Evolutionary conservation across 1,140 invertebrate genomes (phyloP).

Genomic region (Sycobia sp.): DNA sequence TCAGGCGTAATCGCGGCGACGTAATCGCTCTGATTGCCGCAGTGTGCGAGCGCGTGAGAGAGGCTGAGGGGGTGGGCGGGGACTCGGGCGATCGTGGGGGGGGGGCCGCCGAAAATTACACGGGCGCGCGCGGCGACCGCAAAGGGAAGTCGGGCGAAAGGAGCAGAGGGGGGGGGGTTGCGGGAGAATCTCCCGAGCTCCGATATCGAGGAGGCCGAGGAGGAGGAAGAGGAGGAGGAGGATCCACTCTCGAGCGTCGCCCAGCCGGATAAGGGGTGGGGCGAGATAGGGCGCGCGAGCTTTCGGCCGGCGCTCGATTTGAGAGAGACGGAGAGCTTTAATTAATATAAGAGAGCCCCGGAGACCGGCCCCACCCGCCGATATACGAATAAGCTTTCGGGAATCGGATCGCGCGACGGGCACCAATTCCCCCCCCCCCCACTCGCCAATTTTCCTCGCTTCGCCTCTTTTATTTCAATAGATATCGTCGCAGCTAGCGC

Average conservation of each 20-base stretch:
- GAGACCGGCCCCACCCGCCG: background rate
- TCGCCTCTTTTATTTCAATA: background rate
- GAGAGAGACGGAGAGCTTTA: slow-evolving; percentile 15
- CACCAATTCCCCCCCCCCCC: slow-evolving; percentile 4
- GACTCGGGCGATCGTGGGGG: slow-evolving; percentile 45
- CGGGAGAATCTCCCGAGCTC: background rate
- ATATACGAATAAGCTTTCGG: slow-evolving; percentile 18
- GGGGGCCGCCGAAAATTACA: slow-evolving; percentile 48
- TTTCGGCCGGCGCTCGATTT: background rate
- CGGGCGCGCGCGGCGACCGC: background rate
- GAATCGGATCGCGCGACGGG: slow-evolving; percentile 21
- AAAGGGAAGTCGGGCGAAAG: background rate
- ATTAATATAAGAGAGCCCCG: slow-evolving; percentile 31
- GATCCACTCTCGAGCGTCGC: too few relatives aligned
- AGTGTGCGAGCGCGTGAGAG: slow-evolving; percentile 42
- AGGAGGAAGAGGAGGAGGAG: too few relatives aligned
- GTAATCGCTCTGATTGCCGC: slow-evolving; percentile 51
- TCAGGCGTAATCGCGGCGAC: slow-evolving; percentile 50
- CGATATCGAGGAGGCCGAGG: too few relatives aligned
- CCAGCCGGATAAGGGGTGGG: too few relatives aligned
- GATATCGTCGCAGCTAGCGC: background rate
- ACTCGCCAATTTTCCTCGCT: background rate
- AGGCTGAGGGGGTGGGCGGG: too few relatives aligned
- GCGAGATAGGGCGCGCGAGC: background rate
- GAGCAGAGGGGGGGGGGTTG: background rate